phyloP scores from a whole-genome alignment of 2,888 invertebrate species.

The Melieria omissa region DNA sequence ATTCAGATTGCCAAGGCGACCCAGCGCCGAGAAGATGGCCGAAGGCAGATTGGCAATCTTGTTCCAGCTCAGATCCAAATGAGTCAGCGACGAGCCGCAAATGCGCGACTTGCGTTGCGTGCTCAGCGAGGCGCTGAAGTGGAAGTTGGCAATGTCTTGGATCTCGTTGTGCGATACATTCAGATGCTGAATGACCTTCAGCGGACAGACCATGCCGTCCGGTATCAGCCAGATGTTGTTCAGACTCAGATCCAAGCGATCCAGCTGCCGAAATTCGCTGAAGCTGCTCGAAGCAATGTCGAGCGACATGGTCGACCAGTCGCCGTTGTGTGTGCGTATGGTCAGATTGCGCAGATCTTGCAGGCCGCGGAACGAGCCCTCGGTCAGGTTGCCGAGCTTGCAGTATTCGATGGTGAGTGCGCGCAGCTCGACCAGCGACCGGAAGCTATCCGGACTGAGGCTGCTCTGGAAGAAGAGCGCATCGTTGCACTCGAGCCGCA shows the following conservation, averaged over 20 bases:
- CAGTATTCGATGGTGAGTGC: slow-evolving; percentile 87
- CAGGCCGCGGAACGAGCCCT: slow-evolving; percentile 82
- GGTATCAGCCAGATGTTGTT: slow-evolving; percentile 92
- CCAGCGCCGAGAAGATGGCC: slow-evolving; percentile 82
- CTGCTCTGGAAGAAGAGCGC: slow-evolving; percentile 83
- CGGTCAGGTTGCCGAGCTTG: slow-evolving; percentile 86
- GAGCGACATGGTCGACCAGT: slow-evolving; percentile 87
- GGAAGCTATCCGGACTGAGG: slow-evolving; percentile 81
- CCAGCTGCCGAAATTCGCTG: slow-evolving; percentile 81
- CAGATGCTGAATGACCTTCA: slow-evolving; percentile 81
- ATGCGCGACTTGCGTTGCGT: slow-evolving; percentile 65
- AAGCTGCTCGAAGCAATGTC: slow-evolving; percentile 85
- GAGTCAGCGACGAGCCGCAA: slow-evolving; percentile 77
- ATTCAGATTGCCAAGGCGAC: slow-evolving; percentile 81
- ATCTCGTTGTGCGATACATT: slow-evolving; percentile 89
- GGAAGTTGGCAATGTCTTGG: slow-evolving; percentile 87
- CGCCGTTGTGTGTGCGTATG: slow-evolving; percentile 84
- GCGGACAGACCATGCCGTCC: slow-evolving; percentile 84
- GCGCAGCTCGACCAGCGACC: slow-evolving; percentile 82
- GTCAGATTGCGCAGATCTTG: slow-evolving; percentile 86
- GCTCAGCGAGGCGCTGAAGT: slow-evolving; percentile 76
- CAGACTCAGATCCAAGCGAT: slow-evolving; percentile 84
- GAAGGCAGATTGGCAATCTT: slow-evolving; percentile 85
- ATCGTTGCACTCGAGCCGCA: slow-evolving; percentile 84
- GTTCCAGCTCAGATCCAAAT: slow-evolving; percentile 85